These are phyloP conservation scores for Fragum sueziense DNA, from an alignment of 2,888 invertebrate species.

Conservation along the genomic window DNA sequence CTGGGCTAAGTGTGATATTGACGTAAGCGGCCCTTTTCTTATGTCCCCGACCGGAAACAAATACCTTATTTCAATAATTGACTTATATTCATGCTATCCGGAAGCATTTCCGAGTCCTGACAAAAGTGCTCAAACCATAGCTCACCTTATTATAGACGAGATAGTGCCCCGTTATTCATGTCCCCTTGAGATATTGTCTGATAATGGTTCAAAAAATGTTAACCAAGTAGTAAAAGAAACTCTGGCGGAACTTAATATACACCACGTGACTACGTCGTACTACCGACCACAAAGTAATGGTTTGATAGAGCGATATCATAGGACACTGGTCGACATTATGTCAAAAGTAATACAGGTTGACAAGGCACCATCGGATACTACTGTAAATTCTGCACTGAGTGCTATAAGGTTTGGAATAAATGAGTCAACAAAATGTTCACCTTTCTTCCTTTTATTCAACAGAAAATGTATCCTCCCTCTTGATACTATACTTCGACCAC, in stretches of 20 bases:
- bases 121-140: slow-evolving; percentile 36
- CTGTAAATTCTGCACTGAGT: slow-evolving; percentile 49
- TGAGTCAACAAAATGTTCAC: slow-evolving; percentile 42
- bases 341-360: slow-evolving; percentile 31
- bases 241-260: slow-evolving; percentile 24
- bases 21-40: slow-evolving; percentile 25
- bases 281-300: slow-evolving; percentile 33
- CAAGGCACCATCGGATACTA: slow-evolving; percentile 39
- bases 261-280: slow-evolving; percentile 26
- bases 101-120: slow-evolving; percentile 35
- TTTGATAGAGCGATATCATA: slow-evolving; percentile 33
- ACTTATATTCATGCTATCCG: slow-evolving; percentile 18
- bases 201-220: slow-evolving; percentile 38
- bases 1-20: slow-evolving; percentile 3
- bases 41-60: background rate
- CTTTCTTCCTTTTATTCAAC: slow-evolving; percentile 49
- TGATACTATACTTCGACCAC: slow-evolving; percentile 45
- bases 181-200: slow-evolving; percentile 39
- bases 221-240: slow-evolving; percentile 32
- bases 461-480: slow-evolving; percentile 47
- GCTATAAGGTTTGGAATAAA: slow-evolving; percentile 44
- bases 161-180: slow-evolving; percentile 35
- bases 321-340: slow-evolving; percentile 30
- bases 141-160: slow-evolving; percentile 29
- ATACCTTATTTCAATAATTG: background rate